Base-by-base conservation (phyloP, 2,797 vertebrate species). In the Rhyacichthys aspro region DNA sequence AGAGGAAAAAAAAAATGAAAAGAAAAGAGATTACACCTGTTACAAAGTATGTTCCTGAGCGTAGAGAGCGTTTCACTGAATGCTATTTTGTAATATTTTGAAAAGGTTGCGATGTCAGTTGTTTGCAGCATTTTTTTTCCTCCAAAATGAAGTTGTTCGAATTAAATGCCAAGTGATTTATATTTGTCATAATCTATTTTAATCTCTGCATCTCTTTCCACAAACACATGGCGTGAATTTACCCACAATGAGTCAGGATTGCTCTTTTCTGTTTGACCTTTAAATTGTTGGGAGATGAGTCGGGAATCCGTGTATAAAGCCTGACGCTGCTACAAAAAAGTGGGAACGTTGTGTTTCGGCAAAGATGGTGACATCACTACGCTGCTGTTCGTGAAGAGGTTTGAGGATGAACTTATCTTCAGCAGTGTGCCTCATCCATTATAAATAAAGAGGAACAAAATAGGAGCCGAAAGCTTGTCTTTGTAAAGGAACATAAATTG, bases 241-340 rank as follows among this genome's bases (percentile, higher is more conserved):
- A 53, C 43, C 38, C 44, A 55, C 44, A 79, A 61, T 78, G 65
- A 67, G 61, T 74, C 74, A 63, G 44, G n/a, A n/a, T n/a, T n/a
- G 64, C 43, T 67, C 66, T 59, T 70, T 72, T 69, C 45, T 55
- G 15, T 59, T 41, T 84, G 76, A 89, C 77, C 80, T 88, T 86
- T 86, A 17, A 11, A 23, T 3, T 28, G 23, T 28, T 2, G 23
- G 23, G 23, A 28, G 23, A 28, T 28, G 23, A 28, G 23, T 28
- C 4, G 1, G 23, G 36, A 39, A 19, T 18, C 36, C 12, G 39
- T 19, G 50, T 39, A 53, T 39, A 28, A 28, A 28, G 23, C 23
- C 23, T 28, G 23, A 28, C 23, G 23, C 23, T 28, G 37, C 37
- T n/a, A 7, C 11, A 19, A 41, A 34, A 53, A 14, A 5, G 38